Conservation (phyloP, 2,797 vertebrate genomes). For the Sebastes vulpes region DNA sequence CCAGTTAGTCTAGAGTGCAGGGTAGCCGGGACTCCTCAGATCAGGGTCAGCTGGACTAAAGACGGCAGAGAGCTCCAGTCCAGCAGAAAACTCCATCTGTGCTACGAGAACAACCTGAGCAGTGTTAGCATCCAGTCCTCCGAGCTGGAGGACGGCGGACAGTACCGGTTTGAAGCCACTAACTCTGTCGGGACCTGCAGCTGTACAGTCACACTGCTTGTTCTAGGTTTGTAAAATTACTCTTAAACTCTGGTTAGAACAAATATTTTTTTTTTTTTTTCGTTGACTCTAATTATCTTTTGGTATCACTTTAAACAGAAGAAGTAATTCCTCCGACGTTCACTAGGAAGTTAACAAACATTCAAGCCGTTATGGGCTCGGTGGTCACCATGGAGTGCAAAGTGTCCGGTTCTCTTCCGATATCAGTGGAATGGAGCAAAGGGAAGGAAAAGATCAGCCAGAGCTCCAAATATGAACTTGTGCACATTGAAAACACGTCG, state of each 20-base stretch:
- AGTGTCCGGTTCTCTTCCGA: conserved; percentile 91
- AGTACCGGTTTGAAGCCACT: conserved; percentile 90
- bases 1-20: conserved; percentile 92
- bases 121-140: conserved; percentile 89
- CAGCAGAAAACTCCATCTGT: conserved; percentile 89
- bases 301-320: conserved; percentile 83
- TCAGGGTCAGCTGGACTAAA: conserved; percentile 91
- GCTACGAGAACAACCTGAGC: conserved; percentile 89
- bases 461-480: conserved; percentile 88
- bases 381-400: conserved; percentile 91
- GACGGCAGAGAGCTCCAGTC: conserved; percentile 89
- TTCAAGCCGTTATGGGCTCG: conserved; percentile 89
- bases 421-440: conserved; percentile 92
- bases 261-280: background rate
- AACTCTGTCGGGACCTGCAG: conserved; percentile 91
- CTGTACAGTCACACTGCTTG: conserved; percentile 88
- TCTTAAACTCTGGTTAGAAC: background rate
- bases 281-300: conserved; percentile 18
- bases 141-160: conserved; percentile 88
- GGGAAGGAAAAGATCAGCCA: conserved; percentile 89
- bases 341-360: conserved; percentile 90
- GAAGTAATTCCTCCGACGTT: conserved; percentile 91
- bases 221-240: conserved; percentile 89
- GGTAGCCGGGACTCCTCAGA: conserved; percentile 90
- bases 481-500: conserved; percentile 86